Base-by-base conservation (phyloP, 1,140 invertebrate genomes). In the Drusus annulatus region DNA sequence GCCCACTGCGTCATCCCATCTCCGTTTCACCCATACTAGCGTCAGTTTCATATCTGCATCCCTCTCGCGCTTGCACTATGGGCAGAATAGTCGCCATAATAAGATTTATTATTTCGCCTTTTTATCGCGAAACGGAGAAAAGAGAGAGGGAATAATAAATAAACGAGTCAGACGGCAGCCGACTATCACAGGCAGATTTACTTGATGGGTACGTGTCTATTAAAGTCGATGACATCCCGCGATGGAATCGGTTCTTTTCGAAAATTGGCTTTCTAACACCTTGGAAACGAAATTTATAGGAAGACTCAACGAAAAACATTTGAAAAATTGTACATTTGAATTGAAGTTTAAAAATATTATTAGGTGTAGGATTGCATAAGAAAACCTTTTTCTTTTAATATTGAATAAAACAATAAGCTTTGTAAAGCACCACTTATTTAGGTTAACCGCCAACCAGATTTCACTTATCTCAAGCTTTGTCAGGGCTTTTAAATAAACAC, bases 31-130 rank as follows among this genome's bases (percentile, higher is more conserved):
- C n/a, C n/a, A 21, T 6, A 17, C 54, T 6, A 21, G 54, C 2
- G 36, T 45, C 36, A 45, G 2, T 45, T 13, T 45, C 10, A 45
- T 45, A 21, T 21, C 54, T 21, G n/a, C 10, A 16, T 63, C 62
- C 16, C 21, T 36, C 62, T 25, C 25, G 2, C 21, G 0, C 8
- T 16, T 28, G 23, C 28, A 7, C 23, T 0, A 16, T 31, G 23
- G n/a, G 54, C 54, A 63, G 15, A n/a, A n/a, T 65, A 31, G 16
- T 21, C n/a, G 62, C 25, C 28, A 65, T 25, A 31, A 25, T n/a
- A 28, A 65, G 62, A 65, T 65, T 65, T 65, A 65, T 45, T 45
- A 13, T 65, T 65, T 65, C 23, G 25, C 23, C 28, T 65, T 65
- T 65, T 21, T 65, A 65, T 65, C 28, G 28, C 62, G n/a, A 15